Base-by-base conservation (phyloP, 2,797 vertebrate species). In the Peromyscus nudipes region DNA sequence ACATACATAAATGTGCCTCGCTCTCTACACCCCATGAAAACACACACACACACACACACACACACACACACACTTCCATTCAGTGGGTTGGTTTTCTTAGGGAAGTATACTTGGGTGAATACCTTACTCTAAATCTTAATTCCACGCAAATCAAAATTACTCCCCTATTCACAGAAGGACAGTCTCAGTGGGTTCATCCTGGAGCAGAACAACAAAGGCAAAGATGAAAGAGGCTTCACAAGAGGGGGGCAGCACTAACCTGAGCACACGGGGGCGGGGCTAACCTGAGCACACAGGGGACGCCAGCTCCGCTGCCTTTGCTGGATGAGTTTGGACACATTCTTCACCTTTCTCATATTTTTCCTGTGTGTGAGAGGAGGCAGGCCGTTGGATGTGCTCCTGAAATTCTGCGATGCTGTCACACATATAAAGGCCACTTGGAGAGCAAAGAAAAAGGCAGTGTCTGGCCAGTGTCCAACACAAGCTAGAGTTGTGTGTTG, bases 391-490 rank as follows among this genome's bases (percentile, higher is more conserved):
- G 6, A n/a, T 0, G 8, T 1, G 5, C 10, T 69, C 71, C 29
- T 37, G 34, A 69, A 29, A 60, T 19, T 0, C 19, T 13, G 8
- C 0, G 2, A 46, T 4, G 55, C 16, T 11, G 9, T 0, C 17
- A 46, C 40, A 2, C 62, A 60, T 37, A 11, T 2, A 27, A 81
- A 95, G 76, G 19, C 16, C 37, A 81, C n/a, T 34, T 2, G 14
- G n/a, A 46, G 46, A 91, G 31, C 14, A n/a, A 81, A 85, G 60
- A 34, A 52, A 73, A 91, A 87, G n/a, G 83, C 46, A 37, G 5
- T 10, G 37, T 34, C 12, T n/a, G 6, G 9, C 43, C 16, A 4
- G 29, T 11, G 55, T 84, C 73, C 31, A 60, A 17, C 0, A 0
- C 37, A 16, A 87, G 34, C n/a, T 27, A 57, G 55, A 49, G 25